Conservation (phyloP, 2,888 invertebrate genomes). For the Brenthis hecate region DNA sequence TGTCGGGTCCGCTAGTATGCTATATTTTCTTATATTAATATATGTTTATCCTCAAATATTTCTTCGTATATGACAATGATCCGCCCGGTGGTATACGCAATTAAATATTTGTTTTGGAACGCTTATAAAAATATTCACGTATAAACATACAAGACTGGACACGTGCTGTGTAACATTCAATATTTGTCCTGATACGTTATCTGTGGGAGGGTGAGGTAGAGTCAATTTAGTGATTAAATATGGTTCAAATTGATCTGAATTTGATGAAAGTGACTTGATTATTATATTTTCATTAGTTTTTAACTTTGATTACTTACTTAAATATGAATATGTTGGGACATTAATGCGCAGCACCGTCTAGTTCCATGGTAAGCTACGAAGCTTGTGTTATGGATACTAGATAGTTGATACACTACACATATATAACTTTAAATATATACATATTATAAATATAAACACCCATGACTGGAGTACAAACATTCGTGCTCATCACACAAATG, state of each 20-base stretch:
- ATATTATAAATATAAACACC: too few relatives aligned
- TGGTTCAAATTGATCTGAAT: background rate
- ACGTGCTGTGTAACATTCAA: conserved; percentile 27
- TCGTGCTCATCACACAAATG: too few relatives aligned
- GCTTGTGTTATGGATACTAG: too few relatives aligned
- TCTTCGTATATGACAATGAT: too few relatives aligned
- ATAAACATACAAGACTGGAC: conserved; percentile 10
- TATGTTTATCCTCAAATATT: background rate
- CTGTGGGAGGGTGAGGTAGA: conserved; percentile 12
- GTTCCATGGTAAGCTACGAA: too few relatives aligned
- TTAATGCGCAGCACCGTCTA: too few relatives aligned
- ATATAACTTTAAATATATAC: too few relatives aligned
- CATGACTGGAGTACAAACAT: too few relatives aligned
- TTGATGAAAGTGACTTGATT: background rate
- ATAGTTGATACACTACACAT: too few relatives aligned
- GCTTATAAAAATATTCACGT: conserved; percentile 3
- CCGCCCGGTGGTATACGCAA: conserved; percentile 5
- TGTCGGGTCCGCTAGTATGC: too few relatives aligned
- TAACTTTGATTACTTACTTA: too few relatives aligned
- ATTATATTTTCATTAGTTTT: background rate
- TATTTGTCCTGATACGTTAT: conserved; percentile 31
- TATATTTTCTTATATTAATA: background rate
- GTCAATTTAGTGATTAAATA: background rate
- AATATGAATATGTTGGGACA: too few relatives aligned
- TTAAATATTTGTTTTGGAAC: conserved; percentile 4